A percentile compares a stretch with the other conserved stretches of the same genome.
These are phyloP conservation scores for Apostichopus japonicus DNA, from an alignment of 35 echinoderm and acorn worm species.

Conservation along the genomic window DNA sequence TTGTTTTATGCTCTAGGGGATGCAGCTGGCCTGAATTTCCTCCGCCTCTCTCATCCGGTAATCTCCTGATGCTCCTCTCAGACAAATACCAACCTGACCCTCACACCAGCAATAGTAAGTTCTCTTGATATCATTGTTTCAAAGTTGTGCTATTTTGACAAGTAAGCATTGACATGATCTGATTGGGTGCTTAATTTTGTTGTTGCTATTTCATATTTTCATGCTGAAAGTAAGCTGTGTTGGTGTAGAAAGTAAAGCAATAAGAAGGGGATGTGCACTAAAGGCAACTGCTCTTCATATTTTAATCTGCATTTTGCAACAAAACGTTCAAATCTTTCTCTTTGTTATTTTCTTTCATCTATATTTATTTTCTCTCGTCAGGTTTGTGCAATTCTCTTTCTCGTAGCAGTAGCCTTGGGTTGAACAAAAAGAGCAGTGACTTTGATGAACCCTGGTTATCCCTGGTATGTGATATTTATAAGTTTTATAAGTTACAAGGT, in stretches of 20 bases:
- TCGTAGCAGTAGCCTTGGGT: slow-evolving; percentile 71
- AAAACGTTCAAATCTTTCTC: too few species aligned
- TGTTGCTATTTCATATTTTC: too few species aligned
- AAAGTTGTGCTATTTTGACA: too few species aligned
- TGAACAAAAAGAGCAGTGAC: slow-evolving; percentile 66
- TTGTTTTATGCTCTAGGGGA: slow-evolving; percentile 22
- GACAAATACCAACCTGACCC: slow-evolving; percentile 46
- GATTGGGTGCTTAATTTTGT: too few species aligned
- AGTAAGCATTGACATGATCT: too few species aligned
- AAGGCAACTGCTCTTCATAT: too few species aligned
- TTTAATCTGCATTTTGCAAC: too few species aligned
- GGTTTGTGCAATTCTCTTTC: slow-evolving; percentile 79
- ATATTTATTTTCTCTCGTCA: neutral
- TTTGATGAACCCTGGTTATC: slow-evolving; percentile 92
- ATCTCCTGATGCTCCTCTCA: slow-evolving; percentile 42
- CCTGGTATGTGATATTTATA: slow-evolving; percentile 55
- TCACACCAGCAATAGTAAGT: slow-evolving; percentile 54
- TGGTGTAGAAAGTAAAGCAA: too few species aligned
- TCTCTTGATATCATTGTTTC: neutral
- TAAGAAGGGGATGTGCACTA: too few species aligned
- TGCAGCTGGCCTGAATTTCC: slow-evolving; percentile 63
- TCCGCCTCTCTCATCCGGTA: slow-evolving; percentile 47
- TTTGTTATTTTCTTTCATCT: neutral
- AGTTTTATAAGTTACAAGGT: too few species aligned
- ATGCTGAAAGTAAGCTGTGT: too few species aligned